Percentiles rank a stretch among this genome's conserved stretches.
phyloP scores from a whole-genome alignment of 2,888 invertebrate species.

The Tanypteryx hageni region DNA sequence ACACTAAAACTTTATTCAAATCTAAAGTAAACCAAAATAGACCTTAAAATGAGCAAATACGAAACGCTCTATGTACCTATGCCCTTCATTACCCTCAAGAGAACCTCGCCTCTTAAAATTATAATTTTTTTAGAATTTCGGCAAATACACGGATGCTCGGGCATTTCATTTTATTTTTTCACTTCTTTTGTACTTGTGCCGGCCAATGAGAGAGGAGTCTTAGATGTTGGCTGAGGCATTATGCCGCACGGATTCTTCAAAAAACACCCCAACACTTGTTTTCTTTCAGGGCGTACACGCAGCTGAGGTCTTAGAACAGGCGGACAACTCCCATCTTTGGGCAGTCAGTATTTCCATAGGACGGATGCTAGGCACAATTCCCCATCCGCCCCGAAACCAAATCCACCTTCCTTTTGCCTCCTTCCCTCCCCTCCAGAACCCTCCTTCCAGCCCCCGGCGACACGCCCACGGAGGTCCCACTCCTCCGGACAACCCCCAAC shows the following conservation, averaged over 20 bases:
- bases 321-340: constrained; percentile 4
- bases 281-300: constrained; percentile 50
- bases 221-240: neutral
- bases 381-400: constrained; percentile 59
- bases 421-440: neutral
- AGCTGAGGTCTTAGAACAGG: neutral
- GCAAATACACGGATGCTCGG: neutral
- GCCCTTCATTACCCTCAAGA: neutral
- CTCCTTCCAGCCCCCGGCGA: neutral
- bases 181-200: neutral
- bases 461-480: neutral
- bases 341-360: constrained; percentile 44
- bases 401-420: neutral
- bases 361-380: constrained; percentile 13
- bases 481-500: neutral
- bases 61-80: neutral
- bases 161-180: neutral
- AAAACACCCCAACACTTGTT: constrained; percentile 51
- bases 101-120: neutral
- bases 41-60: neutral
- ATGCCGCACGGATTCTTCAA: neutral
- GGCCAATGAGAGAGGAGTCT: neutral
- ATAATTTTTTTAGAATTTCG: neutral
- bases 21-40: neutral
- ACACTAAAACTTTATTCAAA: neutral